Evolutionary conservation across 2,113 vertebrate genomes (phyloP).

Genomic region (Cepphus grylle): DNA sequence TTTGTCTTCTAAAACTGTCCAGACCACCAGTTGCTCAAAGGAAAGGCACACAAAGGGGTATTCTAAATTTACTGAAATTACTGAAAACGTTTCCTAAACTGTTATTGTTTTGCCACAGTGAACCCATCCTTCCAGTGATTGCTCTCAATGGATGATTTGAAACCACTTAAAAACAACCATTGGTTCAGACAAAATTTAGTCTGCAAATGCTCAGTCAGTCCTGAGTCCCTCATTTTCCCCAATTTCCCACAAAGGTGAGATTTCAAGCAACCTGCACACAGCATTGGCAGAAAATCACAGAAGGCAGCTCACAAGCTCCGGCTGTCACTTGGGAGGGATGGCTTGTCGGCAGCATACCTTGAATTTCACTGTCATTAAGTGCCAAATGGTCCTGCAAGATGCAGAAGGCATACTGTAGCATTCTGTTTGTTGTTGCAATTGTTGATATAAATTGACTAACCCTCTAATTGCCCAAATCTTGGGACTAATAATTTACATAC

Average conservation of each 20-base stretch:
- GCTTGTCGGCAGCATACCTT: not conserved
- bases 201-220: not conserved
- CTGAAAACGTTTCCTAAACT: not conserved
- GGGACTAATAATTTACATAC: not conserved
- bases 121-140: not conserved
- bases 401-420: not conserved
- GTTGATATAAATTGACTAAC: not conserved
- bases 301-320: not conserved
- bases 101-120: not conserved
- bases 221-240: not conserved
- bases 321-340: not conserved
- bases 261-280: not conserved
- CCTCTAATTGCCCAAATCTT: slow-evolving; percentile 2
- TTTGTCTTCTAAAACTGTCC: not conserved
- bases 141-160: not conserved
- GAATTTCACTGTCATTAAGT: not conserved
- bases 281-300: not conserved
- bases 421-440: slow-evolving; percentile 21
- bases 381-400: not conserved
- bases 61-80: not conserved
- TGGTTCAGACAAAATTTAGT: not conserved
- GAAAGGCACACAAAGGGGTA: not conserved
- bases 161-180: not conserved
- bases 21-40: not conserved
- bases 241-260: not conserved